phyloP scores from a whole-genome alignment of 2,888 invertebrate genomes.

The Ormia ochracea region DNA sequence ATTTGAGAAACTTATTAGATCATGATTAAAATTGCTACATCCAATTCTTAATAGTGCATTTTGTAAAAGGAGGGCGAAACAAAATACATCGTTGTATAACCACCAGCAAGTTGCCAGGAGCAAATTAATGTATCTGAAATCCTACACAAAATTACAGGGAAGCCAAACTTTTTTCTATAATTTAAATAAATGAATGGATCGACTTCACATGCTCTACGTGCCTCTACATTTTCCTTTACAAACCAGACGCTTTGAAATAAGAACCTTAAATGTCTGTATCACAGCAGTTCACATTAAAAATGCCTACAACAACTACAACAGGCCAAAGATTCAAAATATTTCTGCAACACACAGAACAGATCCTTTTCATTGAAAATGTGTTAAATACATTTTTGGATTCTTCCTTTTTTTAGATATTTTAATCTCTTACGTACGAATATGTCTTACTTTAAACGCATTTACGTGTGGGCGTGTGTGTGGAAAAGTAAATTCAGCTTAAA shows the following conservation, averaged over 20 bases:
- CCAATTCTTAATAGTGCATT: too few relatives aligned
- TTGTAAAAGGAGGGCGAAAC: too few relatives aligned
- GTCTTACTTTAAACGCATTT: too few relatives aligned
- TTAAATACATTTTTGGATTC: neutral
- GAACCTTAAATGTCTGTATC: too few relatives aligned
- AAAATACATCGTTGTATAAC: too few relatives aligned
- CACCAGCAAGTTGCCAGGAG: neutral
- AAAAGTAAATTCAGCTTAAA: too few relatives aligned
- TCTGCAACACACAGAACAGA: neutral
- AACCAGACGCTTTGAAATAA: too few relatives aligned
- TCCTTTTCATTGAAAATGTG: neutral
- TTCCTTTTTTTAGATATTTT: neutral
- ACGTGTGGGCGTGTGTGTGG: neutral
- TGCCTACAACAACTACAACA: neutral
- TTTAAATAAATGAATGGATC: conserved; percentile 25
- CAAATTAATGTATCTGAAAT: neutral
- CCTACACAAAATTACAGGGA: neutral
- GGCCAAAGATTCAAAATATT: neutral
- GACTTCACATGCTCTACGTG: conserved; percentile 12
- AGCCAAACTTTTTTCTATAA: neutral
- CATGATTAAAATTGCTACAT: too few relatives aligned
- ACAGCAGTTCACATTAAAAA: neutral
- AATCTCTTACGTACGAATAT: conserved; percentile 5
- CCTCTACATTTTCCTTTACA: neutral
- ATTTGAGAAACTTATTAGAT: too few relatives aligned